phyloP scores from a whole-genome alignment of 1,140 invertebrate genomes.

The Zaprionus capensis region DNA sequence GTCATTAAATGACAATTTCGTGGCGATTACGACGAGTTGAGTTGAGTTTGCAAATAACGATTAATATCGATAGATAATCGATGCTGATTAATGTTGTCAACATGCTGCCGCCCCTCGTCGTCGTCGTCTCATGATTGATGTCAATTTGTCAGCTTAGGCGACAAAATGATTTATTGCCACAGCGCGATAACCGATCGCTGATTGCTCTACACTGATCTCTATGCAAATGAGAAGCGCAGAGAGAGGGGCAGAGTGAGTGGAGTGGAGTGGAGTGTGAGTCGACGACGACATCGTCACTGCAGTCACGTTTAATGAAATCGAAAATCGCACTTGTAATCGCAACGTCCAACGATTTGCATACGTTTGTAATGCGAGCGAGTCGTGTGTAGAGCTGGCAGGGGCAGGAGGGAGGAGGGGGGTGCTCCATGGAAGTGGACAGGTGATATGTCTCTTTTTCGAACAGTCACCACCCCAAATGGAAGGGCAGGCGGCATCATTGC shows the following conservation, averaged over 20 bases:
- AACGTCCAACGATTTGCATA: conserved; percentile 60
- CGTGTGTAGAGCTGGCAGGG: not conserved
- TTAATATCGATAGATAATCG: conserved; percentile 41
- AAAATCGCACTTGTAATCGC: conserved; percentile 69
- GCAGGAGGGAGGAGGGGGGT: not conserved
- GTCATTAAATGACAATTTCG: conserved; percentile 16
- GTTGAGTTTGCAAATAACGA: conserved; percentile 19
- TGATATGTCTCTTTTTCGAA: conserved; percentile 65
- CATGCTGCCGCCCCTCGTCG: conserved; percentile 23
- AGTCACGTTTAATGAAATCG: conserved; percentile 78
- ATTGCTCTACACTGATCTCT: conserved; percentile 44
- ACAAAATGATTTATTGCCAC: conserved; percentile 77
- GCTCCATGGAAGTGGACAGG: conserved; percentile 51
- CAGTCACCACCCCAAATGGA: conserved; percentile 57
- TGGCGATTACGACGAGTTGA: conserved; percentile 6
- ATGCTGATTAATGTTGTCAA: conserved; percentile 53
- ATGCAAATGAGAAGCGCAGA: conserved; percentile 62
- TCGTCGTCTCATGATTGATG: conserved; percentile 63
- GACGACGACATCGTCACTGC: conserved; percentile 20
- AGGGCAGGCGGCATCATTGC: conserved; percentile 39
- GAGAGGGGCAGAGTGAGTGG: conserved; percentile 15
- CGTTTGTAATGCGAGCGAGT: conserved; percentile 51
- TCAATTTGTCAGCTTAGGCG: conserved; percentile 67
- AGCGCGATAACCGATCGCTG: conserved; percentile 57
- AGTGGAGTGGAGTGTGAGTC: conserved; percentile 3